These are phyloP conservation scores for Monarcha castaneiventris DNA, from an alignment of 2,113 vertebrate genomes.

Conservation along the genomic window DNA sequence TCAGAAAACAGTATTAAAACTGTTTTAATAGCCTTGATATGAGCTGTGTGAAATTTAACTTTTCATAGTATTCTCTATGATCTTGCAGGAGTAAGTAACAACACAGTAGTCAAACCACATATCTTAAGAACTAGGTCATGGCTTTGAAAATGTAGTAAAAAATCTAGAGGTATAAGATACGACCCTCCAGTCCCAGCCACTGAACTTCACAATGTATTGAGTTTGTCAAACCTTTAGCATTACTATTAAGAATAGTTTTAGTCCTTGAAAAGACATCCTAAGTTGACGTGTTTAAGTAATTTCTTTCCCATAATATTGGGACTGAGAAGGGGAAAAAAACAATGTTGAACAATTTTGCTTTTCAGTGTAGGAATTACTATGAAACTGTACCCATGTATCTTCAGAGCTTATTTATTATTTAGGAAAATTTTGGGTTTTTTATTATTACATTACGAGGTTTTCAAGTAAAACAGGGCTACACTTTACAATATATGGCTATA, in stretches of 20 bases:
- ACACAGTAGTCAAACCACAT: background rate
- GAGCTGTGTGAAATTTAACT: background rate
- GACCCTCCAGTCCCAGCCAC: background rate
- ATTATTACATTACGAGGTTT: background rate
- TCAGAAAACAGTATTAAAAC: background rate
- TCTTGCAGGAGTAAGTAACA: background rate
- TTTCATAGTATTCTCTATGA: background rate
- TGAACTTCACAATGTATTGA: background rate
- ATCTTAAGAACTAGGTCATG: background rate
- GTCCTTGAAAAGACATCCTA: background rate
- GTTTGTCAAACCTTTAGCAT: background rate
- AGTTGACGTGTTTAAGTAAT: background rate
- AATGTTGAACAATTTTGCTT: background rate
- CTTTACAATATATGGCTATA: background rate
- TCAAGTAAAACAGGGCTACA: background rate
- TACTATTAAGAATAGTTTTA: background rate
- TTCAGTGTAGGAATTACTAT: background rate
- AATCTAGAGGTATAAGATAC: background rate
- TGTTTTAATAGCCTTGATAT: background rate
- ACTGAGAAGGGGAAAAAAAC: fast-evolving
- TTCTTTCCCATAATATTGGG: fast-evolving
- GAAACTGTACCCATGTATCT: background rate
- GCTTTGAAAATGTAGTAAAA: background rate
- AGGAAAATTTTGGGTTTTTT: fast-evolving
- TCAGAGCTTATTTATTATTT: background rate